phyloP scores from a whole-genome alignment of 2,113 vertebrate species.

The Phylloscopus trochiloides region DNA sequence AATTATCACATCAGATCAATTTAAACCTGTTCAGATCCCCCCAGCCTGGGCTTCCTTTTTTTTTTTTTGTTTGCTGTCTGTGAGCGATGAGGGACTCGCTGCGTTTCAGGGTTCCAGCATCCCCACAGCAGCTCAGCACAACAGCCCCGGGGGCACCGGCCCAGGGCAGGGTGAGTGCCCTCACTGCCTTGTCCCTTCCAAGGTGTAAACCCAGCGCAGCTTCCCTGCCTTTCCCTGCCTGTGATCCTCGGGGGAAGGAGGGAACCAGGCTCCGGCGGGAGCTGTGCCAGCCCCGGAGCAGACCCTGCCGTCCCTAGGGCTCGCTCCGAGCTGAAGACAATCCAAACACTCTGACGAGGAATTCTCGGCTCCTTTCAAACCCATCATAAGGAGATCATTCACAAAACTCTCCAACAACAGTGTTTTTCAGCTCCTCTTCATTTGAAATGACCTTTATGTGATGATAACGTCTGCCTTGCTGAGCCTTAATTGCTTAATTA shows the following conservation, averaged over 20 bases:
- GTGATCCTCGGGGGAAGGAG: neutral
- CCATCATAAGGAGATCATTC: neutral
- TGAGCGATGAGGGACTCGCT: neutral
- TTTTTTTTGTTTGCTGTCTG: neutral
- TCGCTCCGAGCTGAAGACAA: neutral
- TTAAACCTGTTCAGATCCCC: neutral
- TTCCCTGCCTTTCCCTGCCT: neutral
- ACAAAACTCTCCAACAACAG: neutral
- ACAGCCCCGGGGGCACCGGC: rapidly evolving
- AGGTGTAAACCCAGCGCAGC: neutral
- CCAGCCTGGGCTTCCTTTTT: neutral
- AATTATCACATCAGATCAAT: slow-evolving; percentile 44
- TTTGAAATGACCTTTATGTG: slow-evolving; percentile 69
- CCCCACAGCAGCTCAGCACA: rapidly evolving
- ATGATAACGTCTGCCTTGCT: slow-evolving; percentile 51
- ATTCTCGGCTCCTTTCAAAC: slow-evolving; percentile 2
- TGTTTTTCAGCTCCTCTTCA: slow-evolving; percentile 16
- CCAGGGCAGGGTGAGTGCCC: rapidly evolving
- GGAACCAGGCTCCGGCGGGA: rapidly evolving
- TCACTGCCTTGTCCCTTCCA: rapidly evolving
- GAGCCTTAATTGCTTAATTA: slow-evolving; percentile 73
- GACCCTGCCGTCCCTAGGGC: neutral
- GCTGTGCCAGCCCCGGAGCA: neutral
- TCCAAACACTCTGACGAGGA: neutral
- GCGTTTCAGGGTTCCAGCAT: neutral